Conservation (phyloP, 2,888 invertebrate species). For the Dryobota labecula region DNA sequence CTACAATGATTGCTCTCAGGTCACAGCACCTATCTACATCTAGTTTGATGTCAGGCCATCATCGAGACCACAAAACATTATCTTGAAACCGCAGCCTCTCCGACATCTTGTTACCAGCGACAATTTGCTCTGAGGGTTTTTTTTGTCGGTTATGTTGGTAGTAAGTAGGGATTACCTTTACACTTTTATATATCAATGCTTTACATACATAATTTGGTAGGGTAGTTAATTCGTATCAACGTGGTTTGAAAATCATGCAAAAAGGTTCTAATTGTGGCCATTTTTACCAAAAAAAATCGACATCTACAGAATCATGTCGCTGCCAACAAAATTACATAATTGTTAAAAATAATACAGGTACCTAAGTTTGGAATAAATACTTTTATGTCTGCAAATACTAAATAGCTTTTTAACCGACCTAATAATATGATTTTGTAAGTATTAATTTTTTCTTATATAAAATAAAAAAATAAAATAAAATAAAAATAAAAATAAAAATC, state of each 20-base stretch:
- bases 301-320: neutral
- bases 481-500: too few species aligned
- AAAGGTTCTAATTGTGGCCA: neutral
- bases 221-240: neutral
- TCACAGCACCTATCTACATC: conserved; percentile 63
- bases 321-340: neutral
- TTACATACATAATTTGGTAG: neutral
- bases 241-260: neutral
- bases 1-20: conserved; percentile 60
- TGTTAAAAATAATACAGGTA: too few species aligned
- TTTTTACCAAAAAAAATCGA: neutral
- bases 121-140: conserved; percentile 75
- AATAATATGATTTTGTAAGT: too few species aligned
- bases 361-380: too few species aligned
- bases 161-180: conserved; percentile 36
- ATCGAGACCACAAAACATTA: conserved; percentile 66
- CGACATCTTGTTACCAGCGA: conserved; percentile 82
- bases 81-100: conserved; percentile 77
- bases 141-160: conserved; percentile 68
- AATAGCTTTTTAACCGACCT: too few species aligned
- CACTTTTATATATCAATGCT: too few species aligned
- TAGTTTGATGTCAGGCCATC: conserved; percentile 76
- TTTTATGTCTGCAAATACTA: too few species aligned
- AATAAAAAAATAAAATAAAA: too few species aligned
- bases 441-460: too few species aligned